Base-by-base conservation (phyloP, 1,140 invertebrate genomes). In the Pseudomyrmex sp. region DNA sequence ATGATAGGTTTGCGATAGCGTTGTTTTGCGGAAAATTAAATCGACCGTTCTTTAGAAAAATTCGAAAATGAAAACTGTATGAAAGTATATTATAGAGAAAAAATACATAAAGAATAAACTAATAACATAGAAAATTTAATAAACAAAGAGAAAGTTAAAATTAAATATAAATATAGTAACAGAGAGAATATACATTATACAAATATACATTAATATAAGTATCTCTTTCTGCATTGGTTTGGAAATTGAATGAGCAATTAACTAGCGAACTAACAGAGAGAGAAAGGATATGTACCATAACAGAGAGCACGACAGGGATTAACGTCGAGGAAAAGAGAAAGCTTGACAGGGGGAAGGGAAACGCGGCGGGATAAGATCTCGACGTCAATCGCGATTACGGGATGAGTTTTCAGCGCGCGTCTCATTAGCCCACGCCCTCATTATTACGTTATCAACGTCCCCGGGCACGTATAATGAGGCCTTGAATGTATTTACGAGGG, bases 371-470 rank as follows among this genome's bases (percentile, higher is more conserved):
- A 35, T 35, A 23, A 63, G 52, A 74, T 80, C 63, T 15, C 54
- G 13, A 89, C 84, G 85, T 92, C 90, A 88, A 90, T 92, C 90
- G 88, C 86, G 88, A 91, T 91, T 90, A 88, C 65, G 79, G 76
- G 76, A 82, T 87, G 82, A 88, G 84, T 88, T 90, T 87, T 90
- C 82, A 87, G 82, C 70, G 68, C 75, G 72, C 83, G 69, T 83
- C 87, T 92, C 88, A 92, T 92, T 92, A 92, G 90, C 83, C 88
- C 83, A 91, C 88, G 88, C 88, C 86, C 89, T 92, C 90, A 92
- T 92, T 92, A 92, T 92, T 92, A 91, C 85, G 88, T 92, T 92
- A 92, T 92, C 92, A 92, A 92, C 87, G 91, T 92, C 87, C 84
- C 48, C 59, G 66, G 84, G 83, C 79, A 85, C 83, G 88, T 73